Evolutionary conservation across 2,888 invertebrate genomes (phyloP), one percentile per base, ranked within the genome.

Genomic region (Zygaena filipendulae): DNA sequence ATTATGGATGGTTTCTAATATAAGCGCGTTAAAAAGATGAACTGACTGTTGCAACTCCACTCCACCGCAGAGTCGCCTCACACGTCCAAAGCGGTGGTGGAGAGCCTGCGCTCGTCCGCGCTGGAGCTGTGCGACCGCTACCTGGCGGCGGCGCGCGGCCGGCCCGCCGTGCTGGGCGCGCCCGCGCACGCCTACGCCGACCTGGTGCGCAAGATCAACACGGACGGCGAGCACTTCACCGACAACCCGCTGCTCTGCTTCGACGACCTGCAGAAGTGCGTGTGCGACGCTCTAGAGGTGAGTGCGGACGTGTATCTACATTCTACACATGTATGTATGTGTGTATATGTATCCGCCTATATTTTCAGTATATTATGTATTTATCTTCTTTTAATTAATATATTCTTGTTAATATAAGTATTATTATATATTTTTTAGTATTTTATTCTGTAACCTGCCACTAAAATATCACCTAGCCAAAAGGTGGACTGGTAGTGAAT

Each of bases 201-300:
- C 8, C 40, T 77, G 0, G 77, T 77, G 20, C 55, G 74, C 26
- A 74, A 70, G 34, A 71, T 79, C 29, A 77, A 72, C 2, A 72
- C 63, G 0, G 75, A 77, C 29, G 75, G 72, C 2, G 75, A 71
- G 14, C 72, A 72, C 30, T 79, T 79, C 25, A 57, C 66, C 0
- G 62, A 49, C 20, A 75, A 67, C 21, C 72, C 79, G 0, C 87
- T 91, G 32, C 75, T 82, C 2, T 92, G 94, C 84, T 96, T 96
- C 61, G 94, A 95, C 55, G 90, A 91, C 36, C 83, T 92, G 10
- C 90, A 93, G 63, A 79, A 83, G 36, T 84, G 83, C 29, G 83
- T 90, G 13, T 86, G 86, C 37, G 86, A 69, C 35, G 77, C 77
- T 19, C 47, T 79, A 8, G 77, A 74, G 86, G 45, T 87, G 69